Evolutionary conservation across 2,888 invertebrate genomes (phyloP), one percentile per base, ranked within the genome.

Genomic region (Amblyteles armatorius): DNA sequence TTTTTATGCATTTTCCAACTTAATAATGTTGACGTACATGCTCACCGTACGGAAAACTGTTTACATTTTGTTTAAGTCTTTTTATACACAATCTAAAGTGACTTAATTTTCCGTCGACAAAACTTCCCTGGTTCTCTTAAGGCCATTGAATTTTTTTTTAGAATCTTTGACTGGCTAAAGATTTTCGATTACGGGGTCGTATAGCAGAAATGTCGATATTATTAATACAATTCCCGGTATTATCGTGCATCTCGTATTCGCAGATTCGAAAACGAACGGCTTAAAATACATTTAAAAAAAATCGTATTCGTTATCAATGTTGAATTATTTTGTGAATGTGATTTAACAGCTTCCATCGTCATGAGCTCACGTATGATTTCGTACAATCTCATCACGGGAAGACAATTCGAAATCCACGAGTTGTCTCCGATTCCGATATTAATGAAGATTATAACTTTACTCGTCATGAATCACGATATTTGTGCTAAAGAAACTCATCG

Each of bases 401-500:
- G 57, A 57, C 22, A 4, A 57, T 57, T 57, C 22, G 11, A 57
- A 13, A 13, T 44, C 26, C 19, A 22, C 26, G 57, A 57, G 16
- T 52, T 52, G 52, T 52, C 52, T 19, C 22, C 22, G 22, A 52
- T 36, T 67, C 2, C 68, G 16, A 48, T 26, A 57, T 44, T 29
- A 9, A 40, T 11, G 55, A 57, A 22, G 16, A 57, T 22, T 26
- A 1, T 57, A 40, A 63, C 26, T 44, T 3, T 13, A 65, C 69
- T 72, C 40, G 16, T 26, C 50, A 22, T 52, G 13, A 52, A 55
- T 65, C 22, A 78, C 36, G 52, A 19, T 19, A 71, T 65, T 71
- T 79, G 67, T 77, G 73, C 44, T 81, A 69, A 78, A 60, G 22
- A 19, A 13, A 5, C 3, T 83, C 63, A 79, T 67, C 48, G 71